Percentiles rank a stretch among this genome's conserved stretches.
These are phyloP conservation scores for Bos taurus DNA, from an alignment of 2,113 vertebrate genomes.

Conservation along the genomic window DNA sequence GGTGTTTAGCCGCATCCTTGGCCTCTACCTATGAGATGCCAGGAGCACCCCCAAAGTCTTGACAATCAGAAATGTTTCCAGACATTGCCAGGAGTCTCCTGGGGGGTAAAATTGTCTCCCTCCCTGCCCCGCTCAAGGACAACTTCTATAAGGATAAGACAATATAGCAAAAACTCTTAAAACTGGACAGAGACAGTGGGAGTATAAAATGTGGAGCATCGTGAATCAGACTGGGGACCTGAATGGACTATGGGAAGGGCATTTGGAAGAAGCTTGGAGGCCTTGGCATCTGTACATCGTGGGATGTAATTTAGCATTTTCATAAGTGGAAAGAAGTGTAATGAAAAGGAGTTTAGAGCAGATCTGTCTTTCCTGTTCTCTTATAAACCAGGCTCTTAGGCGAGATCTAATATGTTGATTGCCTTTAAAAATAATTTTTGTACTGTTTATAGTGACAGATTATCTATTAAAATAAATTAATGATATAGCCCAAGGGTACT, in stretches of 20 bases:
- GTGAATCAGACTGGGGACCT: neutral
- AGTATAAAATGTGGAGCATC: neutral
- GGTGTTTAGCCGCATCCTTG: neutral
- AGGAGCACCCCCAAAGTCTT: neutral
- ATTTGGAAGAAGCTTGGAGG: neutral
- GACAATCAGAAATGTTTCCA: neutral
- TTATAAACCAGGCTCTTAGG: neutral
- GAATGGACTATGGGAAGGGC: no score
- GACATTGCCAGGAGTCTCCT: neutral
- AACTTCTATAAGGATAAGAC: neutral
- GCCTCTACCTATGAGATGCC: neutral
- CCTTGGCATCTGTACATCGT: neutral
- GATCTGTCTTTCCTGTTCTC: neutral
- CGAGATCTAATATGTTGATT: neutral
- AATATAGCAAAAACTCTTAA: neutral
- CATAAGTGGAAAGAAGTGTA: neutral
- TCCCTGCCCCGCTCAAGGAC: neutral
- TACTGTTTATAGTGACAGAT: neutral
- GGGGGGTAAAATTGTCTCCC: neutral
- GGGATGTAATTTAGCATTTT: neutral
- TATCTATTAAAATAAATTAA: conserved; percentile 18
- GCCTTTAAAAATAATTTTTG: neutral
- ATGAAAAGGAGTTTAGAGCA: neutral
- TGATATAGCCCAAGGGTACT: neutral
- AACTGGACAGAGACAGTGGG: neutral